A percentile compares a stretch with the other conserved stretches of the same genome.
These are phyloP conservation scores for Phyllostomus hastatus DNA, from an alignment of 2,113 vertebrate genomes.

Conservation along the genomic window DNA sequence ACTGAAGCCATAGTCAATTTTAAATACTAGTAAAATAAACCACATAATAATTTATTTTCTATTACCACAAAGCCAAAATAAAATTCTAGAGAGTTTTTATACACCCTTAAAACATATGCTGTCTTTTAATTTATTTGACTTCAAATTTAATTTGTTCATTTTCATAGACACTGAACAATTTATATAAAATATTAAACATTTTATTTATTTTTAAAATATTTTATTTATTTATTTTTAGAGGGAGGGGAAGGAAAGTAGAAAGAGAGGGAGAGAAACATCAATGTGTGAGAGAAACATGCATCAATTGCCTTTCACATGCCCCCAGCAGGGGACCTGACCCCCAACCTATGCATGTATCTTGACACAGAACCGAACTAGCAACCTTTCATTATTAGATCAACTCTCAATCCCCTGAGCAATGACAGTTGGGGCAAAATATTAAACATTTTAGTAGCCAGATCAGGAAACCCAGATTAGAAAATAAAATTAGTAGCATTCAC, in stretches of 20 bases:
- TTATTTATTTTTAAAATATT: too few species aligned
- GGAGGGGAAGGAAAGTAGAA: too few species aligned
- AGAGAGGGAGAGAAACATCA: too few species aligned
- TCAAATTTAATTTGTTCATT: not conserved
- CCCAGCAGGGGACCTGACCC: too few species aligned
- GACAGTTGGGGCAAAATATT: not conserved
- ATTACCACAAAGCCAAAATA: not conserved
- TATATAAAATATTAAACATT: not conserved
- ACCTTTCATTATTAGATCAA: too few species aligned
- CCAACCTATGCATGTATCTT: too few species aligned
- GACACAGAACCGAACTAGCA: too few species aligned
- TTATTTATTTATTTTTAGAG: too few species aligned
- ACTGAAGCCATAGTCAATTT: not conserved
- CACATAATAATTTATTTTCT: not conserved
- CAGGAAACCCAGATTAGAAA: not conserved
- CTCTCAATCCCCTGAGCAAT: too few species aligned
- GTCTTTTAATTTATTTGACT: not conserved
- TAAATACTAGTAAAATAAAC: not conserved
- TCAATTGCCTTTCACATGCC: too few species aligned
- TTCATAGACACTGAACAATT: not conserved
- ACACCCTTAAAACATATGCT: not conserved
- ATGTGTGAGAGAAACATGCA: too few species aligned
- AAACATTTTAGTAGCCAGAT: not conserved
- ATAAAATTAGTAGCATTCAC: not conserved
- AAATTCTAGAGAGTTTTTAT: not conserved